Evolutionary conservation across 2,797 vertebrate genomes (phyloP), one percentile per base, ranked within the genome.

Genomic region (Phyllotis vaccarum): DNA sequence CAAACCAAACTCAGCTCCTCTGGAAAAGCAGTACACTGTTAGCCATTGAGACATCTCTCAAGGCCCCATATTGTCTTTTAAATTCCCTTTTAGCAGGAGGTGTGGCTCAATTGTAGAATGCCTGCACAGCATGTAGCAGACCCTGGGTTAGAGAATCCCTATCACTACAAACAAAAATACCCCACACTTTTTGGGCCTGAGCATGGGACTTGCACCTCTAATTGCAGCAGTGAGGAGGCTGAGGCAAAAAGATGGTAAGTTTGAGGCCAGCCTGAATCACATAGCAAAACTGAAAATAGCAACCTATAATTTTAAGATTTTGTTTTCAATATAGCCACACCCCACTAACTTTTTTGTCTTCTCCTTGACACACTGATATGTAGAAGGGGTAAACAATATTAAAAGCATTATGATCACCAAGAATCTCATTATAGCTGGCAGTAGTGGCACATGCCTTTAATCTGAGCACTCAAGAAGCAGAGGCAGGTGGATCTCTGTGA

Each of bases 251-350:
- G 52, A 58, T 87, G 9, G 6, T 52, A 34, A 86, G 60, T 68
- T 52, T 68, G 82, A 86, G 62, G 82, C 21, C 31, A 86, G 19
- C 24, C 49, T 19, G 66, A 22, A 49, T 54, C 46, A 70, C 34
- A 79, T n/a, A 79, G 49, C 76, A 79, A 79, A 31, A 79, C 31
- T 54, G 31, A 52, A 52, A 52, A 54, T 11, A 79, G 21, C 31
- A 1, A 79, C 40, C 46, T 76, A 76, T 80, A 83, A 75, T 95
- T 88, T 81, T 60, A 75, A n/a, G 46, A 49, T 91, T 80, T 46
- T n/a, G n/a, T 64, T 94, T 66, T 60, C 49, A 58, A 80, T 85
- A 66, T 81, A 93, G 79, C 60, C 29, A 81, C 74, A 91, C 22
- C 60, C 74, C 24, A 78, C 14, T 92, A 87, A 85, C 24, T 37